These are phyloP conservation scores for Tetramorium alpestre DNA, from an alignment of 1,140 invertebrate genomes.

Conservation along the genomic window DNA sequence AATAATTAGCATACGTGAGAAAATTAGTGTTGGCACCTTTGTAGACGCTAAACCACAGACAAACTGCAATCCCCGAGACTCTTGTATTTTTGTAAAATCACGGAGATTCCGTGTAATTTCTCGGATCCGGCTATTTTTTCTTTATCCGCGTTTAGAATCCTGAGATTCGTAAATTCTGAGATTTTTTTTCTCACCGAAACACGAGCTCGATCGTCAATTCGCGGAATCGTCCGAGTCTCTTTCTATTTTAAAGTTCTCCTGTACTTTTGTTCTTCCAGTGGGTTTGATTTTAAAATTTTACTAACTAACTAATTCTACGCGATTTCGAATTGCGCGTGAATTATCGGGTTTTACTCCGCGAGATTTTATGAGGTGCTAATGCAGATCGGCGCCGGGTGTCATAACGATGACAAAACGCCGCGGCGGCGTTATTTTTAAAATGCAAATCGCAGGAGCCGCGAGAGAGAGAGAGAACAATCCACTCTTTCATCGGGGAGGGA, in stretches of 20 bases:
- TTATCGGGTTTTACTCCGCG: neutral
- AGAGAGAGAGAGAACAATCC: conserved; percentile 18
- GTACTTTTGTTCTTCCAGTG: neutral
- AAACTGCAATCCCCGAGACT: neutral
- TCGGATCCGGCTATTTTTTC: neutral
- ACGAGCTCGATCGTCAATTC: neutral
- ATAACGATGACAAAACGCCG: conserved; percentile 48
- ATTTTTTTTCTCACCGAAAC: neutral
- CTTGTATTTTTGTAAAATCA: neutral
- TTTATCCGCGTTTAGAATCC: neutral
- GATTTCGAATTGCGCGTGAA: neutral
- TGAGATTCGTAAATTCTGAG: neutral
- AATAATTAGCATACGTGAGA: neutral
- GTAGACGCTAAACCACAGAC: neutral
- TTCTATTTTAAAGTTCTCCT: neutral
- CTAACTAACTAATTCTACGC: neutral
- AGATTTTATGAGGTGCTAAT: conserved; percentile 40
- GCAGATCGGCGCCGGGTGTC: conserved; percentile 35
- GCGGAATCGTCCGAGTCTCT: neutral
- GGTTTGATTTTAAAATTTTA: neutral
- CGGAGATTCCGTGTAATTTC: neutral
- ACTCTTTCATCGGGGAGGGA: conserved; percentile 35
- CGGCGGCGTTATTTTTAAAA: conserved; percentile 44
- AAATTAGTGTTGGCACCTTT: neutral
- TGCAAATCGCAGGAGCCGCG: conserved; percentile 28